A percentile compares a stretch with the other conserved stretches of the same genome.
Conservation (phyloP, 2,797 vertebrate genomes). For the Ispidina lecontei region DNA sequence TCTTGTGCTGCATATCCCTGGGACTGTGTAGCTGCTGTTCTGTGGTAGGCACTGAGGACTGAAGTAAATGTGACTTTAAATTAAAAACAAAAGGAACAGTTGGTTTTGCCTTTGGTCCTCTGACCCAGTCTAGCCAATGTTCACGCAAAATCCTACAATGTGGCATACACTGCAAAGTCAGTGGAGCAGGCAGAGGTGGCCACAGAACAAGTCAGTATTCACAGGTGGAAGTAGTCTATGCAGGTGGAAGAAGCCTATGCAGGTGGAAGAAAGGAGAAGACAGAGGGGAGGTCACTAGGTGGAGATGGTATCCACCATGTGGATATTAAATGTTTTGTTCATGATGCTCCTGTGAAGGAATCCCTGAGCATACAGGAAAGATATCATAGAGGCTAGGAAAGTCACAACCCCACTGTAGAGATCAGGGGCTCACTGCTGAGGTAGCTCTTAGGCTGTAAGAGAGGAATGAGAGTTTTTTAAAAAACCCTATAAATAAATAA, state of each 20-base stretch:
- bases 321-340: background rate
- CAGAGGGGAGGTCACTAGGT: background rate
- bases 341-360: background rate
- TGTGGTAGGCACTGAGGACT: background rate
- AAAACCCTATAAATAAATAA: background rate
- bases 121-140: background rate
- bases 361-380: background rate
- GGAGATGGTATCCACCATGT: accelerated
- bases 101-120: background rate
- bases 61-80: background rate
- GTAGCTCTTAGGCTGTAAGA: background rate
- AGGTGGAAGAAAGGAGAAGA: background rate
- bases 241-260: background rate
- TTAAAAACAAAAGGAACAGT: background rate
- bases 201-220: background rate
- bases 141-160: background rate
- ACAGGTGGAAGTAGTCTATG: background rate
- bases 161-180: background rate
- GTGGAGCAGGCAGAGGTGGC: background rate
- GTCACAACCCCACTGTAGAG: background rate
- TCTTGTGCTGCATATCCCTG: background rate
- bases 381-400: accelerated
- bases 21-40: background rate
- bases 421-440: background rate
- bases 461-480: background rate